Base-by-base conservation (phyloP, 2,797 vertebrate species). In the Periophthalmus magnuspinnatus region DNA sequence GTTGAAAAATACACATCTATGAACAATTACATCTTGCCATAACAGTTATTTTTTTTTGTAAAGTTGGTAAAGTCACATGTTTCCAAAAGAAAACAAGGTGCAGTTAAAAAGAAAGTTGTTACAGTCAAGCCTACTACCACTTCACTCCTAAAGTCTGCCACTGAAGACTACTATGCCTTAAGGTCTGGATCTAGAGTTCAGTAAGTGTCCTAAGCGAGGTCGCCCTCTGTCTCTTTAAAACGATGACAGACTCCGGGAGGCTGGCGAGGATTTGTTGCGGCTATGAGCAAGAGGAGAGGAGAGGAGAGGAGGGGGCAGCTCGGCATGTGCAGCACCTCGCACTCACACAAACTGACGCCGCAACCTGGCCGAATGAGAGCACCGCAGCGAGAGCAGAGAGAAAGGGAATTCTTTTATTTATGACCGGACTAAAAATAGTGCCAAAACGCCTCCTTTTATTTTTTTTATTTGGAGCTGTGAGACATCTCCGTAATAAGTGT, bases 221-320 rank as follows among this genome's bases (percentile, higher is more conserved):
- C 24, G 52, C 78, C 62, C 58, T 38, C 77, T 91, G 89, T 89
- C 89, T 81, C 91, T 91, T 91, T 92, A 91, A 91, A 91, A 62
- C 79, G 59, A 60, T 47, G 75, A 62, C 55, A 47, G 75, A 56
- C 80, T 84, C 77, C 71, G 74, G 80, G 76, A 85, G 82, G 78
- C 69, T 75, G 86, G 70, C 34, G 78, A 68, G 82, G 84, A 74
- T 88, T 80, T 82, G 84, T 77, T 83, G 89, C 85, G 79, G 81
- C 79, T 62, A 67, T 61, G 61, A 48, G 61, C 61, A 28, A 14
- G 61, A 47, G 41, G 34, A 62, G 34, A 38, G 21, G 80, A 14
- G 61, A 47, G 41, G 34, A 62, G 34, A 38, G 21, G 80, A 76
- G 84, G 71, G 61, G 41, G 48, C 50, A 57, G 24, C 67, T 60